A percentile compares a stretch with the other conserved stretches of the same genome.
Conservation (phyloP, 2,888 invertebrate genomes). For the Sesamia inferens region DNA sequence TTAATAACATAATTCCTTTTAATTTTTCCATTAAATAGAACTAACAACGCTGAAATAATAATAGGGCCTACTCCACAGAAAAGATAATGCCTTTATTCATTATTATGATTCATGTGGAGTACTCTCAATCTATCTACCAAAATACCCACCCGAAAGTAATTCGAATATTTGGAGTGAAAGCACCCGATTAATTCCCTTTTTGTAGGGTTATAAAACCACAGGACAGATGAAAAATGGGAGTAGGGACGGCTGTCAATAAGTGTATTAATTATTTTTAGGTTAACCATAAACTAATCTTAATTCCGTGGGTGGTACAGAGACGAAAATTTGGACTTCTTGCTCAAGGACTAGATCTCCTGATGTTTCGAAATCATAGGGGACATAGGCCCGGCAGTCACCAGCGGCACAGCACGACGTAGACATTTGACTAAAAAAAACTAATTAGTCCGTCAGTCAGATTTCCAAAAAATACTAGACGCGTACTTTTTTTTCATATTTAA, state of each 20-base stretch:
- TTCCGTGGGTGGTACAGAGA: background rate
- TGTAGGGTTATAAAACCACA: background rate
- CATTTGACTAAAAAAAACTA: no score
- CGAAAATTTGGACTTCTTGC: background rate
- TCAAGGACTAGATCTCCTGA: background rate
- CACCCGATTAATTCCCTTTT: background rate
- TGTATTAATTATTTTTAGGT: background rate
- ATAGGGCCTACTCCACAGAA: background rate
- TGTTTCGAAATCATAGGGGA: background rate
- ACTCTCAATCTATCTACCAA: background rate
- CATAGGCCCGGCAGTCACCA: background rate
- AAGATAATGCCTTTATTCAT: no score
- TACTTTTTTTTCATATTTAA: no score
- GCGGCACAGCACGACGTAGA: no score
- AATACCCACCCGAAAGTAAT: background rate
- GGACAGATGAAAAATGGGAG: no score
- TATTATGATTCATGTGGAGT: no score
- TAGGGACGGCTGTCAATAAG: background rate
- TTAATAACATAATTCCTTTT: background rate
- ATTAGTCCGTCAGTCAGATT: no score
- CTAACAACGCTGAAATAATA: background rate
- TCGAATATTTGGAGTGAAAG: background rate
- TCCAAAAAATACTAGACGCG: no score
- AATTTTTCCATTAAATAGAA: background rate
- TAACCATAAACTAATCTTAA: background rate